Evolutionary conservation across 2,888 invertebrate species (phyloP).

Genomic region (Emmelina monodactyla): DNA sequence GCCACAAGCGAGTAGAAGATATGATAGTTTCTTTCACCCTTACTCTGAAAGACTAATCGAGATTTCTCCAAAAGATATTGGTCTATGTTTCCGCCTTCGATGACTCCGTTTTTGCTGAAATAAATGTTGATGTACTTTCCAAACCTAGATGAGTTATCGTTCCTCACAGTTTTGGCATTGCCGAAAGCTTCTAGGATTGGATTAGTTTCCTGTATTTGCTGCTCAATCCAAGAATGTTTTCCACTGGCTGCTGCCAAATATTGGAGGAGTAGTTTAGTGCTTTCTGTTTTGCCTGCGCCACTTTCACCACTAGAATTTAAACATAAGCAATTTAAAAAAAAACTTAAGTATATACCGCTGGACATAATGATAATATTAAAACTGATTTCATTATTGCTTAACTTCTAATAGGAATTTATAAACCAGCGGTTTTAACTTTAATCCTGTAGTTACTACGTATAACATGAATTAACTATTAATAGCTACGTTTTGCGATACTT

Average conservation of each 20-base stretch:
- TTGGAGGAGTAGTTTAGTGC: constrained; percentile 92
- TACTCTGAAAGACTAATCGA: constrained; percentile 87
- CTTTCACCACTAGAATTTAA: constrained; percentile 87
- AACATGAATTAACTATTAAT: too few relatives aligned
- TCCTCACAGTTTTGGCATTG: constrained; percentile 94
- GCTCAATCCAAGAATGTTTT: constrained; percentile 97
- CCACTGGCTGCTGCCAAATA: constrained; percentile 94
- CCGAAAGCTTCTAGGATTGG: constrained; percentile 97
- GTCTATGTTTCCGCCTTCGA: constrained; percentile 93
- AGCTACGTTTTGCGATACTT: too few relatives aligned
- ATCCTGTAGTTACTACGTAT: too few relatives aligned
- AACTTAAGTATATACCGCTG: too few relatives aligned
- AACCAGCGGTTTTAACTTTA: too few relatives aligned
- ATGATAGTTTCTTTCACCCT: constrained; percentile 93
- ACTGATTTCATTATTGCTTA: too few relatives aligned
- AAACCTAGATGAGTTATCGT: constrained; percentile 96
- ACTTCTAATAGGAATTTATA: too few relatives aligned
- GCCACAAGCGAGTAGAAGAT: constrained; percentile 92
- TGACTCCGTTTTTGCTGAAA: constrained; percentile 82
- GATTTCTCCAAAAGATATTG: constrained; percentile 96
- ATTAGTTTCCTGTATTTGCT: constrained; percentile 96
- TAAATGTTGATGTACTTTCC: constrained; percentile 95
- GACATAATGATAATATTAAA: too few relatives aligned
- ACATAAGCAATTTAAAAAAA: too few relatives aligned
- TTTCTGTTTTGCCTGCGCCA: constrained; percentile 96